Percentiles rank a stretch among this genome's conserved stretches.
These are phyloP conservation scores for Epinephelus awoara DNA, from an alignment of 2,797 vertebrate species.

Conservation along the genomic window DNA sequence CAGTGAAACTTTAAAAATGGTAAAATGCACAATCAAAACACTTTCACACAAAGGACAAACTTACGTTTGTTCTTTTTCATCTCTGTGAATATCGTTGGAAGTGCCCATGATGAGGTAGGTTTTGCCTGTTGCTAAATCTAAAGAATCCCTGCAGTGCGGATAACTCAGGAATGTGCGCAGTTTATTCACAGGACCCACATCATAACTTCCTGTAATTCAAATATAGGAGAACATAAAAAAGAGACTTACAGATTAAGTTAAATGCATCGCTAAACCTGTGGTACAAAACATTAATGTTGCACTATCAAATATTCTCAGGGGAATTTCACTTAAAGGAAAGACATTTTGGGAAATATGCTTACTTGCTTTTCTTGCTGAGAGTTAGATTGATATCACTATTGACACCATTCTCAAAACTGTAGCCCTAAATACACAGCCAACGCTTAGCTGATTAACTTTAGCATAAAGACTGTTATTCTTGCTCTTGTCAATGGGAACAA, in stretches of 20 bases:
- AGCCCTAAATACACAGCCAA: neutral
- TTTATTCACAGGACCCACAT: constrained; percentile 49
- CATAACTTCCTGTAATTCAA: constrained; percentile 63
- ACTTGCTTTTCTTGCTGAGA: neutral
- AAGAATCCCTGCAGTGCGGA: constrained; percentile 68
- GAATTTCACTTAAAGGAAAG: neutral
- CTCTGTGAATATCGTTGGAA: constrained; percentile 57
- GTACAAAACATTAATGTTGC: too few relatives aligned
- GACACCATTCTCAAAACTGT: neutral
- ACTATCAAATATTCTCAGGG: neutral
- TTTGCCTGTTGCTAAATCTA: constrained; percentile 55
- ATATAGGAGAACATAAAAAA: neutral
- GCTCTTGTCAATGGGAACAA: neutral
- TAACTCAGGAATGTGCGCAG: constrained; percentile 72
- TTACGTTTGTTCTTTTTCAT: constrained; percentile 13
- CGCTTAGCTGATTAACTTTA: neutral
- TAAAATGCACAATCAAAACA: neutral
- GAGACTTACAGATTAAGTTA: too few relatives aligned
- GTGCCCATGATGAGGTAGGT: constrained; percentile 82
- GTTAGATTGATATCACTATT: neutral
- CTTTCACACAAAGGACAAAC: constrained; percentile 15
- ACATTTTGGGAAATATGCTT: neutral
- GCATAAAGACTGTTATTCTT: neutral
- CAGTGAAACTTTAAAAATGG: neutral
- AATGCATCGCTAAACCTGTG: too few relatives aligned